phyloP scores from a whole-genome alignment of 1,140 invertebrate genomes.

The Portunus trituberculatus region DNA sequence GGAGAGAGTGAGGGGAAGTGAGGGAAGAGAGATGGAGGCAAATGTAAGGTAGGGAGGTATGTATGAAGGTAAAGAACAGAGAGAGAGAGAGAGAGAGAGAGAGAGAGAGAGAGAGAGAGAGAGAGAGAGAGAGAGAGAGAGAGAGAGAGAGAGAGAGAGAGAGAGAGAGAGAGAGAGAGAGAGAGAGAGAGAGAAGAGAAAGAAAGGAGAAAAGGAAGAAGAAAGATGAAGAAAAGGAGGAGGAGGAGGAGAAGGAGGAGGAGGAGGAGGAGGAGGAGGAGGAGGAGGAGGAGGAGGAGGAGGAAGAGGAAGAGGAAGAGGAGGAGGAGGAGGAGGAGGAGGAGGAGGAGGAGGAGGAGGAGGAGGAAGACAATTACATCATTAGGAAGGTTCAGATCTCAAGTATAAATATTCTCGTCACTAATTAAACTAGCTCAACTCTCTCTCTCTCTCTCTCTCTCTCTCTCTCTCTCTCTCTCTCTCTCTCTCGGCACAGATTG shows the following conservation, averaged over 20 bases:
- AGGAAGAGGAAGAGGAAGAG: neutral
- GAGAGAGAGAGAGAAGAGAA: neutral
- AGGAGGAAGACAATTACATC: neutral
- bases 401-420: neutral
- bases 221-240: too few species aligned
- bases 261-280: neutral
- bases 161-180: conserved; percentile 29
- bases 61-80: neutral
- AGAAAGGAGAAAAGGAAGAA: neutral
- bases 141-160: neutral
- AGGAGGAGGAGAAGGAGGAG: neutral
- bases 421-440: too few species aligned
- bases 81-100: conserved; percentile 29
- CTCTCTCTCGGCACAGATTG: conserved; percentile 10
- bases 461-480: too few species aligned
- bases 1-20: neutral
- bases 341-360: neutral
- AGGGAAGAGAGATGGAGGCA: neutral
- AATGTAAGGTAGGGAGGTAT: neutral
- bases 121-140: too few species aligned
- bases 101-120: neutral
- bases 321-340: neutral
- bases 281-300: neutral
- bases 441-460: too few species aligned
- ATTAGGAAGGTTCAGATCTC: neutral